phyloP scores from a whole-genome alignment of 2,113 vertebrate genomes.

The Microtus richardsoni region DNA sequence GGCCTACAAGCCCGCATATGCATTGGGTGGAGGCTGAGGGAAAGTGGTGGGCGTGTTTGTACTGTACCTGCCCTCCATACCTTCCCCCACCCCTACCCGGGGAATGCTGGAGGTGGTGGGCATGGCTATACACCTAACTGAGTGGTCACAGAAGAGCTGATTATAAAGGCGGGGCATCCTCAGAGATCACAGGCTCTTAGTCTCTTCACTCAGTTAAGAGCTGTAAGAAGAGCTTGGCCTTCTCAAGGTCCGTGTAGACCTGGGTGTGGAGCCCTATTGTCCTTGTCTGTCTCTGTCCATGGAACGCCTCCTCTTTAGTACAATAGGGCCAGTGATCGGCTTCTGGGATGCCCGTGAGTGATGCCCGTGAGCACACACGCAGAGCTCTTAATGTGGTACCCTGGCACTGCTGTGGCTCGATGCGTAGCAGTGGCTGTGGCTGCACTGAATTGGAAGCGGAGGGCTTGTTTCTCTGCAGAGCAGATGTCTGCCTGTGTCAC shows the following conservation, averaged over 20 bases:
- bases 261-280: not conserved
- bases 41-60: not conserved
- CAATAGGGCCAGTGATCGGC: not conserved
- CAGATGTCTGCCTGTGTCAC: not conserved
- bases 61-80: not conserved
- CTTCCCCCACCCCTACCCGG: not conserved
- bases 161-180: not conserved
- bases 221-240: not conserved
- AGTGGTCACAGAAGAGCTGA: not conserved
- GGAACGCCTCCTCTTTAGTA: not conserved
- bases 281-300: not conserved
- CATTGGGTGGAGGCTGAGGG: too few relatives aligned
- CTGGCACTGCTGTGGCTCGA: rapidly evolving
- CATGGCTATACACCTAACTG: not conserved
- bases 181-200: not conserved
- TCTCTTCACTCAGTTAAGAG: not conserved
- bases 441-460: not conserved
- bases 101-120: not conserved
- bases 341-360: not conserved
- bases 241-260: not conserved
- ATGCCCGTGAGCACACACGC: rapidly evolving
- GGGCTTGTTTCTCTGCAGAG: not conserved
- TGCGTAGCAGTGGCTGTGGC: not conserved
- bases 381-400: not conserved
- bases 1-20: not conserved